Evolutionary conservation across 2,888 invertebrate genomes (phyloP).

Genomic region (Agrochola lychnidis): DNA sequence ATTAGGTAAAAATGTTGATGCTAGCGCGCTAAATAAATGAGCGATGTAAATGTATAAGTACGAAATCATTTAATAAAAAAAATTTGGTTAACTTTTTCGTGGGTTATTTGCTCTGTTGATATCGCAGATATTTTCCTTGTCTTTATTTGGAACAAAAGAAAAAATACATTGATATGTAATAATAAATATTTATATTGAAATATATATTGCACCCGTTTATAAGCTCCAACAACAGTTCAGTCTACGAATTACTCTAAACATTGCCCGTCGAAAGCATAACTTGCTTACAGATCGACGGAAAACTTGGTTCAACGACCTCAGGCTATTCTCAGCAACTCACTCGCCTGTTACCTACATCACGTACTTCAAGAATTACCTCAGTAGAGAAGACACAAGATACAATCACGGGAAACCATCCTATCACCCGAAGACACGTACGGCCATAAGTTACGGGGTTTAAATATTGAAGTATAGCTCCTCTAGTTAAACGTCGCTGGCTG

Average conservation of each 20-base stretch:
- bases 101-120: neutral
- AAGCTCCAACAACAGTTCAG: neutral
- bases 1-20: neutral
- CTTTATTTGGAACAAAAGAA: neutral
- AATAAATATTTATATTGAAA: neutral
- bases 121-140: neutral
- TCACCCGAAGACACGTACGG: slow-evolving; percentile 51
- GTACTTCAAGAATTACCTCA: slow-evolving; percentile 4
- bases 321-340: slow-evolving; percentile 6
- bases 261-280: neutral
- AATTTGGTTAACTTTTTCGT: neutral
- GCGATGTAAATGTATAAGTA: neutral
- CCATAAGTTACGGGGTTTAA: slow-evolving; percentile 47
- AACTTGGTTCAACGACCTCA: slow-evolving; percentile 17
- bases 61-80: neutral
- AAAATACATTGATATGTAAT: neutral
- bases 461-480: slow-evolving; percentile 30
- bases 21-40: neutral
- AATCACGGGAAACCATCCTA: slow-evolving; percentile 43
- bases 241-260: neutral
- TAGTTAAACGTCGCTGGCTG: slow-evolving; percentile 47
- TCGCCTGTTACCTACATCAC: slow-evolving; percentile 29
- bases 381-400: slow-evolving; percentile 18
- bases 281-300: neutral
- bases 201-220: neutral